Conservation (phyloP, 2,888 invertebrate species). For the Halocaridina rubra region DNA sequence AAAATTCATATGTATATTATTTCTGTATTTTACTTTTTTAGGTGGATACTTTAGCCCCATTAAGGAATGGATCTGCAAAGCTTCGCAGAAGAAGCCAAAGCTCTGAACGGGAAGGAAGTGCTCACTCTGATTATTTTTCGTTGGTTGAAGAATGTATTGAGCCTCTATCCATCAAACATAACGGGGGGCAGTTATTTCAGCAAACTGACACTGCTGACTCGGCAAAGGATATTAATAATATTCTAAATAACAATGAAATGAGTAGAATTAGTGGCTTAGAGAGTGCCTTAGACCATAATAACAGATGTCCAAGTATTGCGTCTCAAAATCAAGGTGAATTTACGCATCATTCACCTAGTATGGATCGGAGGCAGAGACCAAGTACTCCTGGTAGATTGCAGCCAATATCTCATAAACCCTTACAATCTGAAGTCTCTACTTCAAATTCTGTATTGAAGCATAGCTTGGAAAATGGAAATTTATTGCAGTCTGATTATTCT, state of each 20-base stretch:
- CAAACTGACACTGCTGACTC: neutral
- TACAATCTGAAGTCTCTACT: neutral
- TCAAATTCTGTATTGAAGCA: neutral
- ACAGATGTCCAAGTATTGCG: neutral
- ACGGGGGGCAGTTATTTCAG: neutral
- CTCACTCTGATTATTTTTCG: slow-evolving; percentile 63
- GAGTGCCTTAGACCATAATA: neutral
- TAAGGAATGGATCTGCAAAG: slow-evolving; percentile 15
- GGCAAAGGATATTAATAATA: neutral
- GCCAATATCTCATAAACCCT: neutral
- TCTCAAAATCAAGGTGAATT: neutral
- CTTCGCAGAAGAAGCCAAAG: neutral
- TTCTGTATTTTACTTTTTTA: neutral
- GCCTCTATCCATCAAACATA: neutral
- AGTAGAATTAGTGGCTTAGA: neutral
- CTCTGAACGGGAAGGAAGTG: slow-evolving; percentile 46
- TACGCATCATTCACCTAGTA: neutral
- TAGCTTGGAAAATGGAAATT: neutral
- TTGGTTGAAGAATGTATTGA: slow-evolving; percentile 51
- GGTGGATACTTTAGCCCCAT: neutral
- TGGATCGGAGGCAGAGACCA: neutral
- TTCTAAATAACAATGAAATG: neutral
- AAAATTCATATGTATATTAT: neutral
- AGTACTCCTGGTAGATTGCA: neutral
- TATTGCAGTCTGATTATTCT: neutral